A percentile compares a stretch with the other conserved stretches of the same genome.
phyloP scores from a whole-genome alignment of 2,888 invertebrate species.

The Prenolepis imparis region DNA sequence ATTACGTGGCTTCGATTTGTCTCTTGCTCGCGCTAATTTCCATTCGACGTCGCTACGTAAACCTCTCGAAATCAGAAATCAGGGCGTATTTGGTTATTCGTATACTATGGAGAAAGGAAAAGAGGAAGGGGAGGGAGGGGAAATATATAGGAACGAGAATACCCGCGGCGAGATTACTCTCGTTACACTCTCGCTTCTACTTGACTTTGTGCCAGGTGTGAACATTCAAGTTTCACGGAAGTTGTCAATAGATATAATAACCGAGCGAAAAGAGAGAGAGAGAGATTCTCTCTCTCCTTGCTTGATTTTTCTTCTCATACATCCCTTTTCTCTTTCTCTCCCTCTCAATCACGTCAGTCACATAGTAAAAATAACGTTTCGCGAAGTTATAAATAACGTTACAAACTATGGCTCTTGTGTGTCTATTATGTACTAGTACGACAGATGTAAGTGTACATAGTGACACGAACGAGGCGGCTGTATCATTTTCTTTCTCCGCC shows the following conservation, averaged over 20 bases:
- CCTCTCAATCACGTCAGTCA: conserved; percentile 51
- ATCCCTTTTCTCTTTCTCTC: conserved; percentile 34
- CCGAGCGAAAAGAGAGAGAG: conserved; percentile 50
- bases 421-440: conserved; percentile 74
- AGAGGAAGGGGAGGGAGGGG: not conserved
- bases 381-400: conserved; percentile 78
- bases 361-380: conserved; percentile 74
- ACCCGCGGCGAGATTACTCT: conserved; percentile 62
- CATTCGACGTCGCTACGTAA: conserved; percentile 56
- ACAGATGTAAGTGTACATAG: conserved; percentile 68
- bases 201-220: conserved; percentile 79
- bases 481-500: conserved; percentile 3
- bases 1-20: conserved; percentile 54
- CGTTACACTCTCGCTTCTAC: conserved; percentile 60
- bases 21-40: conserved; percentile 50
- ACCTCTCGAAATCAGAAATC: conserved; percentile 62
- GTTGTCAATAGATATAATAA: conserved; percentile 66
- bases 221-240: conserved; percentile 79
- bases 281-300: conserved; percentile 18
- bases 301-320: conserved; percentile 14
- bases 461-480: conserved; percentile 6
- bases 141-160: conserved; percentile 60
- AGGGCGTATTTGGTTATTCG: conserved; percentile 5
- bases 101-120: conserved; percentile 19
- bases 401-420: conserved; percentile 77